Conservation (phyloP, 2,113 vertebrate species). For the Paratilapia polleni region DNA sequence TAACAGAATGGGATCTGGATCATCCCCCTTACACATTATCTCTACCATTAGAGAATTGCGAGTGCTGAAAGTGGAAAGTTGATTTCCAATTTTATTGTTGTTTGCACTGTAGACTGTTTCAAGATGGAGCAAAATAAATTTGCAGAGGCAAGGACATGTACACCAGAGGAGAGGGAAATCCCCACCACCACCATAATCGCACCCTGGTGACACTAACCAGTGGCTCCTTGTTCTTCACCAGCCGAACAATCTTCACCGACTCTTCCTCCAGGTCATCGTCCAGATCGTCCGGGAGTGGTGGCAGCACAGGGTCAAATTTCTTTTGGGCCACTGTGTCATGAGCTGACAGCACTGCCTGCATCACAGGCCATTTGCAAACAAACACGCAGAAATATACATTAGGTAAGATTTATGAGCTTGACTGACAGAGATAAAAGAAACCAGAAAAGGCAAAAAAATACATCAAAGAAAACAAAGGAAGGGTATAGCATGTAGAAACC, state of each 20-base stretch:
- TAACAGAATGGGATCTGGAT: too few species aligned
- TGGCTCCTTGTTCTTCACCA: conserved; percentile 97
- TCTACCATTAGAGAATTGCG: too few species aligned
- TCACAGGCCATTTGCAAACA: background rate
- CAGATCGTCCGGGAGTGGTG: conserved; percentile 88
- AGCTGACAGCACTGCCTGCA: conserved; percentile 90
- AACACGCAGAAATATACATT: background rate
- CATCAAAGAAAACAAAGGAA: background rate
- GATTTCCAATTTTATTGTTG: too few species aligned
- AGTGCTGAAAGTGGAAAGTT: too few species aligned
- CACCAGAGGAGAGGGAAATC: too few species aligned
- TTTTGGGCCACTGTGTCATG: conserved; percentile 96
- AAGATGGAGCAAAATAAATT: too few species aligned
- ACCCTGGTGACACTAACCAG: conserved; percentile 78
- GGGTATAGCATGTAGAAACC: background rate
- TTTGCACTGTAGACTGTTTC: too few species aligned
- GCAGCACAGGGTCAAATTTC: conserved; percentile 93
- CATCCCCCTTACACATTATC: too few species aligned
- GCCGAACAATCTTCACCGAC: conserved; percentile 93
- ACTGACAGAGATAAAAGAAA: background rate
- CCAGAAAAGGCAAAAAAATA: background rate
- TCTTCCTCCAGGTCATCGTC: conserved; percentile 93
- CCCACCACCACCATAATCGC: background rate
- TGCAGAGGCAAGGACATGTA: too few species aligned
- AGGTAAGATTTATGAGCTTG: background rate